Conservation (phyloP, 2,113 vertebrate genomes). For the Ciconia stormi region DNA sequence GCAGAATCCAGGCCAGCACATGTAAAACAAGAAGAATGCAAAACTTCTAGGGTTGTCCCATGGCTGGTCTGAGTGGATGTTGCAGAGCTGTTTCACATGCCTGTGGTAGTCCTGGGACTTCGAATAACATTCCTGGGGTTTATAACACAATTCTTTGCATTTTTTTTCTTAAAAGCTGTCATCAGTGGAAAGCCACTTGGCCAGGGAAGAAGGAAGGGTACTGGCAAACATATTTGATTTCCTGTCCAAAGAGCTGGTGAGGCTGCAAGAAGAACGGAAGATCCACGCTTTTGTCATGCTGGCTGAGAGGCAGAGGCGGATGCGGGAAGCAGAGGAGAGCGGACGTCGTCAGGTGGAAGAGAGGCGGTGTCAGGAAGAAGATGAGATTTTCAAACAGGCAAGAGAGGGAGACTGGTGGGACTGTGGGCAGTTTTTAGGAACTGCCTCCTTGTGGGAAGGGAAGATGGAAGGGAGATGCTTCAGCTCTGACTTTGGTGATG, state of each 20-base stretch:
- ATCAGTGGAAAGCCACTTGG: conserved; percentile 72
- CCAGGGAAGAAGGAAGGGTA: conserved; percentile 73
- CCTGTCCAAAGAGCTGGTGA: conserved; percentile 89
- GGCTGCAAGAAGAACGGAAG: conserved; percentile 87
- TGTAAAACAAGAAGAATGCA: background rate
- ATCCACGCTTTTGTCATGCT: conserved; percentile 87
- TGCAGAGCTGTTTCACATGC: conserved; percentile 5
- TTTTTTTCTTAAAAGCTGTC: conserved; percentile 65
- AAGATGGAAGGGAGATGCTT: background rate
- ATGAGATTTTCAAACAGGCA: conserved; percentile 91
- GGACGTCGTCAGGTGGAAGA: conserved; percentile 88
- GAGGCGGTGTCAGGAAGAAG: conserved; percentile 79
- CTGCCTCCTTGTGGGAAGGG: background rate
- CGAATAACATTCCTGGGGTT: background rate
- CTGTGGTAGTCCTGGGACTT: background rate
- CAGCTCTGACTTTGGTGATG: background rate
- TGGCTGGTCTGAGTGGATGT: background rate
- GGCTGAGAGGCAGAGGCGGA: conserved; percentile 85
- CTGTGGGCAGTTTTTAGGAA: background rate
- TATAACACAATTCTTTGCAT: background rate
- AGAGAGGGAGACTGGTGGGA: background rate
- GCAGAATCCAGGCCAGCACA: background rate
- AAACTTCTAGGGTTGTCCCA: background rate
- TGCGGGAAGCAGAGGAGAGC: conserved; percentile 89
- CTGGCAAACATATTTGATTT: conserved; percentile 84